Evolutionary conservation across 2,113 vertebrate species (phyloP).

Genomic region (Bothrops jararaca): DNA sequence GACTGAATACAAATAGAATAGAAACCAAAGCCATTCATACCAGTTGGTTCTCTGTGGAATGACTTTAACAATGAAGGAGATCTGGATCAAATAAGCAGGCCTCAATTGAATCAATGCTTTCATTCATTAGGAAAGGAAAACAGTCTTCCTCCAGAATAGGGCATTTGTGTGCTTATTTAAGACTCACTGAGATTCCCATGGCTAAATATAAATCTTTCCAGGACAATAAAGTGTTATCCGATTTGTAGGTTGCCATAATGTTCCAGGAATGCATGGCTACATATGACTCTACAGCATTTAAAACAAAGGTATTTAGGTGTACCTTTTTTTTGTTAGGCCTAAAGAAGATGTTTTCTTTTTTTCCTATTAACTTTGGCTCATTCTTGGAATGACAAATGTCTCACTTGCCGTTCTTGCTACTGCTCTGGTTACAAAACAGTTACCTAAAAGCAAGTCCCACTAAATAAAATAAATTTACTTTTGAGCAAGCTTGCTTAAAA

Average conservation of each 20-base stretch:
- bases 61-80: neutral
- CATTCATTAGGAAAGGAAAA: neutral
- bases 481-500: neutral
- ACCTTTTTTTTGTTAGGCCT: neutral
- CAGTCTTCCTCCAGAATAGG: neutral
- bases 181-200: neutral
- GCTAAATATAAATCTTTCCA: neutral
- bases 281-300: neutral
- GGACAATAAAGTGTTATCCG: neutral
- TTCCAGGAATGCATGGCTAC: neutral
- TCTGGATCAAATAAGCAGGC: neutral
- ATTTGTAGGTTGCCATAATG: neutral
- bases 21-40: neutral
- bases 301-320: neutral
- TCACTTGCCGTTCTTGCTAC: neutral
- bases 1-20: neutral
- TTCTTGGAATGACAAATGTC: constrained; percentile 7
- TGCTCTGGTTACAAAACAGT: neutral
- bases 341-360: neutral
- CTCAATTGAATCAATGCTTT: neutral
- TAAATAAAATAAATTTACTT: neutral
- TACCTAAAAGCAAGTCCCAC: neutral
- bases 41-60: neutral
- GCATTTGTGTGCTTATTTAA: neutral
- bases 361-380: neutral